Evolutionary conservation across 2,888 invertebrate genomes (phyloP).

Genomic region (Drosophila phalerata): DNA sequence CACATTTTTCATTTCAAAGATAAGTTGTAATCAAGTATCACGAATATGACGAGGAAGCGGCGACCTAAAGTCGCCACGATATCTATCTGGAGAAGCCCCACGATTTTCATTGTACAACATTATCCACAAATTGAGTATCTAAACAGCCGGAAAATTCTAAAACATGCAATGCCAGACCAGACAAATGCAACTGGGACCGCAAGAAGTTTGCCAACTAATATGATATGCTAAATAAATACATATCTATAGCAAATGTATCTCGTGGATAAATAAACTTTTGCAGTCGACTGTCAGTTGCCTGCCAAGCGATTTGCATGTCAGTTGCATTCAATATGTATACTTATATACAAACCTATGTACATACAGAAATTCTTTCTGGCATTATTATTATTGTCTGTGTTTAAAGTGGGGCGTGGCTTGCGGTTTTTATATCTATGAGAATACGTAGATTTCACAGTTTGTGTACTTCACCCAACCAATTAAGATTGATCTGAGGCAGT

Average conservation of each 20-base stretch:
- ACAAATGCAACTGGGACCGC: slow-evolving; percentile 42
- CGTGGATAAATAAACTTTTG: slow-evolving; percentile 63
- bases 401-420: slow-evolving; percentile 15
- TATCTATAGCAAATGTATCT: slow-evolving; percentile 56
- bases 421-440: slow-evolving; percentile 13
- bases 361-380: slow-evolving; percentile 15
- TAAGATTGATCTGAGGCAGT: slow-evolving; percentile 4
- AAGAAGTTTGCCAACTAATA: slow-evolving; percentile 61
- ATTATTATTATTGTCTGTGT: slow-evolving; percentile 12
- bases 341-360: slow-evolving; percentile 6
- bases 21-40: slow-evolving; percentile 80
- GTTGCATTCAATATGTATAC: slow-evolving; percentile 36
- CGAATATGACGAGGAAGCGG: slow-evolving; percentile 49
- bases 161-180: slow-evolving; percentile 59
- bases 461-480: slow-evolving; percentile 14
- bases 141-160: slow-evolving; percentile 69
- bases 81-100: slow-evolving; percentile 30
- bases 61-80: slow-evolving; percentile 35
- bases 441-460: slow-evolving; percentile 1
- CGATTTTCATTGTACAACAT: slow-evolving; percentile 53
- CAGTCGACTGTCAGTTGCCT: slow-evolving; percentile 47
- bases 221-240: slow-evolving; percentile 59
- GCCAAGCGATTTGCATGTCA: slow-evolving; percentile 66
- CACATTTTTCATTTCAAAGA: slow-evolving; percentile 58
- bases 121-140: slow-evolving; percentile 79